These are phyloP conservation scores for Copsychus sechellarum DNA, from an alignment of 2,113 vertebrate genomes.

Conservation along the genomic window DNA sequence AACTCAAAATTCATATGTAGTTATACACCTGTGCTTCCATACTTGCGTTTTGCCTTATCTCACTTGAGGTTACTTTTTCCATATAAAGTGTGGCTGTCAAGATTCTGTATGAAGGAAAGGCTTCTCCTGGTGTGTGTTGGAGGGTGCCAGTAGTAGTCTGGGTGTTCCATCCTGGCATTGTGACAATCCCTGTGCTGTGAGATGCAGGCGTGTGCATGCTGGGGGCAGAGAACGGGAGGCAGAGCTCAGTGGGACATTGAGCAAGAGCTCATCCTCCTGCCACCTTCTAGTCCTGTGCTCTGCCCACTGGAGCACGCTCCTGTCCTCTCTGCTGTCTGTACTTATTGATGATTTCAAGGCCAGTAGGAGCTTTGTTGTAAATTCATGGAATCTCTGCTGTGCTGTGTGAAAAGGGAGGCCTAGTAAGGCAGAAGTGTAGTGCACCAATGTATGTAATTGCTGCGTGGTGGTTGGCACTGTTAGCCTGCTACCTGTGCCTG, in stretches of 20 bases:
- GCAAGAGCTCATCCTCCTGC: neutral
- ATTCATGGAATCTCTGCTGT: neutral
- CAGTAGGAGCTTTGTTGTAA: neutral
- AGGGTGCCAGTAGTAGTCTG: neutral
- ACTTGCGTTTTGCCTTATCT: neutral
- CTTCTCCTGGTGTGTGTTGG: neutral
- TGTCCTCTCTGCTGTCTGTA: neutral
- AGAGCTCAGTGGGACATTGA: neutral
- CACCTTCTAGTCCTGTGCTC: neutral
- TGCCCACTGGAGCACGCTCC: neutral
- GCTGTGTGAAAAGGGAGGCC: neutral
- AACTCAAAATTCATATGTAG: neutral
- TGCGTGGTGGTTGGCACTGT: neutral
- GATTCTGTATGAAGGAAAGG: neutral
- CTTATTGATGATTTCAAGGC: neutral
- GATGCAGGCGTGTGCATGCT: accelerated
- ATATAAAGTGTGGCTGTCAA: neutral
- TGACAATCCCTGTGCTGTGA: neutral
- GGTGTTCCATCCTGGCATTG: accelerated
- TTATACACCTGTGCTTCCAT: neutral
- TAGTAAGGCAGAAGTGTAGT: neutral
- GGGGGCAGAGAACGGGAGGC: neutral
- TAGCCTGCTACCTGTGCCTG: neutral
- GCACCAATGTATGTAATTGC: neutral
- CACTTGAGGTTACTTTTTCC: neutral